These are phyloP conservation scores for Mormyrops boulengeri DNA, from an alignment of 2,797 vertebrate species.

Conservation along the genomic window DNA sequence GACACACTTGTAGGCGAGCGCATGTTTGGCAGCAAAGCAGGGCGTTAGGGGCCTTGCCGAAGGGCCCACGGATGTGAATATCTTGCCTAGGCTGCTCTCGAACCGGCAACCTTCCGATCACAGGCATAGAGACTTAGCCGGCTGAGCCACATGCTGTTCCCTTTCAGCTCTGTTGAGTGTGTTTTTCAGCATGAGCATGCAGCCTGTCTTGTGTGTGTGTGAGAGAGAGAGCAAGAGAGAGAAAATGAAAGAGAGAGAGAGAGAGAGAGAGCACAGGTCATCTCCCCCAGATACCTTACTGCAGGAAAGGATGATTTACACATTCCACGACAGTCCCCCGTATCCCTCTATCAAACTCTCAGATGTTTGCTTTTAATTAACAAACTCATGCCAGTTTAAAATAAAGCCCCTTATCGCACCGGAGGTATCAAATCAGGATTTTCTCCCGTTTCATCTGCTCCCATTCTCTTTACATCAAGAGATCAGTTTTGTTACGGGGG, in stretches of 20 bases:
- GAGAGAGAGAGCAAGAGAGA: not conserved
- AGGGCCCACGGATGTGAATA: not conserved
- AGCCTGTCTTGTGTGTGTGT: not conserved
- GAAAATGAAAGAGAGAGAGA: not conserved
- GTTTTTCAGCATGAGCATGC: not conserved
- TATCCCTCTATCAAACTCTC: constrained; percentile 59
- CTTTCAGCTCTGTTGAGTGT: not conserved
- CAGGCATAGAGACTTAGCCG: not conserved
- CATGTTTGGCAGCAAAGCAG: not conserved
- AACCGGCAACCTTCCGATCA: not conserved
- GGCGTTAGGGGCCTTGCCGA: not conserved
- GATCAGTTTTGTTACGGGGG: constrained; percentile 29
- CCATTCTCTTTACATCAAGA: constrained; percentile 24
- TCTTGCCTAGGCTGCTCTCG: not conserved
- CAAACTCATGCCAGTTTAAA: constrained; percentile 58
- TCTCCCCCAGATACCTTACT: not conserved
- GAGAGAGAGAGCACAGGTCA: not conserved
- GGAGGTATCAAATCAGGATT: constrained; percentile 42
- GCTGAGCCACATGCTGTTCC: not conserved
- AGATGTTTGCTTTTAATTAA: constrained; percentile 66
- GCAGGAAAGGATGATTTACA: constrained; percentile 56
- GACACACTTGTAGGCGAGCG: not conserved
- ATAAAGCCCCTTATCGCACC: constrained; percentile 47
- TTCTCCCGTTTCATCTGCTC: constrained; percentile 25
- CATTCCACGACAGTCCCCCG: constrained; percentile 45